Conservation (phyloP, 2,113 vertebrate genomes). For the Aegithalos caudatus region DNA sequence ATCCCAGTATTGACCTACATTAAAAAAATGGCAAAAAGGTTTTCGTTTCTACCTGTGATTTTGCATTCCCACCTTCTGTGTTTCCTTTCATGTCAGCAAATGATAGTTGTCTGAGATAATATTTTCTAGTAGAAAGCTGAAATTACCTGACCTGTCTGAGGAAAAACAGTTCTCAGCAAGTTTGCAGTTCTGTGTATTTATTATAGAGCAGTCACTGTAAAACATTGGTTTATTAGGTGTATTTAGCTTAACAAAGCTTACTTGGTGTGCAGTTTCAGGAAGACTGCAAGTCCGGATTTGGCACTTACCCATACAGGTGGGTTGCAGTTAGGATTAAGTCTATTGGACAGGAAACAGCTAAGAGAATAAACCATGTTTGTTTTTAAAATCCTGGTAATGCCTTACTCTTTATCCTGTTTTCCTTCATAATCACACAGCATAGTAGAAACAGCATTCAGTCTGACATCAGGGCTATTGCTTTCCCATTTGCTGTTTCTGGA, state of each 20-base stretch:
- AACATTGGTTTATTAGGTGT: background rate
- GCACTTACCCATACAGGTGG: background rate
- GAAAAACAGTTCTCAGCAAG: background rate
- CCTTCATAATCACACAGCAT: background rate
- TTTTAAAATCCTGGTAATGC: background rate
- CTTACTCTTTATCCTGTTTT: background rate
- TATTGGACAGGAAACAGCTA: background rate
- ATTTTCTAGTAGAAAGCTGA: background rate
- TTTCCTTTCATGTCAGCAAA: background rate
- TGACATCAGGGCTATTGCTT: background rate
- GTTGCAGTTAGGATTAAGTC: background rate
- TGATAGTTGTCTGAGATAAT: background rate
- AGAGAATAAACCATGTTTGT: background rate
- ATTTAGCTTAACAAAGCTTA: background rate
- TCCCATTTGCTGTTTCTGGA: background rate
- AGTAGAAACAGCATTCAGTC: background rate
- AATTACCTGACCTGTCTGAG: background rate
- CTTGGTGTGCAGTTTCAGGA: background rate
- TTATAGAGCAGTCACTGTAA: background rate
- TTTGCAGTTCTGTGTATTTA: background rate
- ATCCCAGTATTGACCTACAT: background rate
- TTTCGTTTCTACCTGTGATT: background rate
- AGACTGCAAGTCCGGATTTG: background rate
- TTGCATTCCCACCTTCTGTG: background rate
- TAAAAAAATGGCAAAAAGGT: background rate